Conservation (phyloP, 2,888 invertebrate genomes). For the Pterostichus madidus region DNA sequence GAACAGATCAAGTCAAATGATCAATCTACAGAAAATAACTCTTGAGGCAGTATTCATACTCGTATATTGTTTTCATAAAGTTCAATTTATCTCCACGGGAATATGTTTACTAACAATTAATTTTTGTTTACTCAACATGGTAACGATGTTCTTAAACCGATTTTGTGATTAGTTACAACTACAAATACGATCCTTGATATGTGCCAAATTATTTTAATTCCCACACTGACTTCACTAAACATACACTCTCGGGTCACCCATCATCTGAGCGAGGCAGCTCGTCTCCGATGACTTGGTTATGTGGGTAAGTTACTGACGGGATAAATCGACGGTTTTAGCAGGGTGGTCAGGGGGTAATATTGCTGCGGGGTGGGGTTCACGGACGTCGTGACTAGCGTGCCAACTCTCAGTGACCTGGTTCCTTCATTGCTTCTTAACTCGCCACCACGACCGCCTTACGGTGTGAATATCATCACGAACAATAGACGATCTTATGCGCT, state of each 20-base stretch:
- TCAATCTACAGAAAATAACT: no score
- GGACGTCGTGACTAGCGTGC: conserved; percentile 43
- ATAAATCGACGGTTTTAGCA: neutral
- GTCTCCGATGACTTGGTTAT: conserved; percentile 7
- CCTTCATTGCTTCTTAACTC: conserved; percentile 10
- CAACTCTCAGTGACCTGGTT: conserved; percentile 54
- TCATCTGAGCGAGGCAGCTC: neutral
- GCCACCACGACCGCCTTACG: neutral
- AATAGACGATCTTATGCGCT: conserved; percentile 5
- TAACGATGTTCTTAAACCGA: no score
- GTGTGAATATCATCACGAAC: conserved; percentile 29
- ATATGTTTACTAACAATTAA: no score
- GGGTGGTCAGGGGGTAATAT: conserved; percentile 39
- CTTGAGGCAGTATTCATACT: no score
- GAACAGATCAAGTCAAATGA: no score
- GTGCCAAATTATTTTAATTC: no score
- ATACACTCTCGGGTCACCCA: neutral
- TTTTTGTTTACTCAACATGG: no score
- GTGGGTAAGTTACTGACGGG: conserved; percentile 10
- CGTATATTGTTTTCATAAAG: no score
- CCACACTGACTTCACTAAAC: no score
- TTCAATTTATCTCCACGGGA: no score
- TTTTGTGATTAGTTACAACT: no score
- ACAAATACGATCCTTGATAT: no score
- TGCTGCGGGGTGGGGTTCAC: conserved; percentile 13